A percentile compares a stretch with the other conserved stretches of the same genome.
Evolutionary conservation across 1,140 invertebrate species (phyloP).

Genomic region (Euschistus heros): DNA sequence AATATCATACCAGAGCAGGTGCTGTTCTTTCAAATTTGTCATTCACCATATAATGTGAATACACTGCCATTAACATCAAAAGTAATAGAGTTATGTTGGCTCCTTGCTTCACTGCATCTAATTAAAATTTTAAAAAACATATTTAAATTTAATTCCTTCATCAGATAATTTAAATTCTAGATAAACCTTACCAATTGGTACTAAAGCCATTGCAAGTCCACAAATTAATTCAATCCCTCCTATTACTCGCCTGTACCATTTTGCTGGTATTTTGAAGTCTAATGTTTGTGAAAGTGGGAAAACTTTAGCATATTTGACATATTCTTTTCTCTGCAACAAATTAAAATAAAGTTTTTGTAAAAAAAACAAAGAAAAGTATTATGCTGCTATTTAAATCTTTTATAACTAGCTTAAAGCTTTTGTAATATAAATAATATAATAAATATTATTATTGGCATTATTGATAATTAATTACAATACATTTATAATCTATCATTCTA

Average conservation of each 20-base stretch:
- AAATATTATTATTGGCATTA: too few relatives aligned
- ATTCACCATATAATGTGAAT: conserved; percentile 84
- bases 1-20: conserved; percentile 58
- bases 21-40: conserved; percentile 88
- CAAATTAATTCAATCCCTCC: conserved; percentile 82
- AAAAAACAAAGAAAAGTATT: too few relatives aligned
- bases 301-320: conserved; percentile 92
- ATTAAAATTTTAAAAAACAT: conserved; percentile 34
- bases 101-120: conserved; percentile 79
- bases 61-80: conserved; percentile 77
- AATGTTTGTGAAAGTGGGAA: conserved; percentile 76
- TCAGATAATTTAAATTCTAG: background rate
- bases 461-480: too few relatives aligned
- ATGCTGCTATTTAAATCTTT: too few relatives aligned
- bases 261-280: conserved; percentile 80
- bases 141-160: background rate
- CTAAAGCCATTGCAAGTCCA: conserved; percentile 72
- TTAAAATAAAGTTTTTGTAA: too few relatives aligned
- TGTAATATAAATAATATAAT: too few relatives aligned
- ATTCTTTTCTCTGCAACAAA: conserved; percentile 85
- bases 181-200: conserved; percentile 65
- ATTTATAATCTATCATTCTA: too few relatives aligned
- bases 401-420: too few relatives aligned
- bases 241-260: conserved; percentile 82
- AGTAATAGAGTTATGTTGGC: conserved; percentile 73